phyloP scores from a whole-genome alignment of 2,797 vertebrate genomes.

The Gallinago stenura region DNA sequence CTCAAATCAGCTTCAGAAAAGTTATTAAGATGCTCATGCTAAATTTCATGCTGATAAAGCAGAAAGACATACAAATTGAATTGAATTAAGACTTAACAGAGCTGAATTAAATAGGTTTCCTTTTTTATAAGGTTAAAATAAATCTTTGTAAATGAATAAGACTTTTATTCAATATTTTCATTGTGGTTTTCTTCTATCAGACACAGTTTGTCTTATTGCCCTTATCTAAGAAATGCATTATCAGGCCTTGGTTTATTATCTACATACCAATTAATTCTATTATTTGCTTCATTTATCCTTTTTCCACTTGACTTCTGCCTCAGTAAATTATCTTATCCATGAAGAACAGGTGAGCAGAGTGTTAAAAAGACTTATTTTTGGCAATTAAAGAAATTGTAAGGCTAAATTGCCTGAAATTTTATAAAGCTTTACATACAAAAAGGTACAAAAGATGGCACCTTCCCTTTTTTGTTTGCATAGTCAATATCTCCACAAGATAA shows the following conservation, averaged over 20 bases:
- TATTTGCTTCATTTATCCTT: constrained; percentile 39
- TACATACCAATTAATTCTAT: constrained; percentile 17
- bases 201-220: not conserved
- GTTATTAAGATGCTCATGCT: not conserved
- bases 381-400: not conserved
- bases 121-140: constrained; percentile 11
- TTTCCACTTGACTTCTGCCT: constrained; percentile 11
- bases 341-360: not conserved
- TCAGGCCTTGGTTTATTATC: not conserved
- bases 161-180: constrained; percentile 24
- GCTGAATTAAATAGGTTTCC: not conserved
- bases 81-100: not conserved
- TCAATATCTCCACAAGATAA: not conserved
- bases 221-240: constrained; percentile 15
- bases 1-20: not conserved
- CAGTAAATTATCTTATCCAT: not conserved
- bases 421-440: not conserved
- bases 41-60: constrained; percentile 9
- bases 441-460: not conserved
- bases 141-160: not conserved
- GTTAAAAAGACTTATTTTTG: not conserved
- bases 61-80: constrained; percentile 15
- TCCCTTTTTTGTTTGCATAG: not conserved
- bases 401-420: not conserved
- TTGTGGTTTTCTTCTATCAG: constrained; percentile 1